These are phyloP conservation scores for Hemicordylus capensis DNA, from an alignment of 2,113 vertebrate species.

Conservation along the genomic window DNA sequence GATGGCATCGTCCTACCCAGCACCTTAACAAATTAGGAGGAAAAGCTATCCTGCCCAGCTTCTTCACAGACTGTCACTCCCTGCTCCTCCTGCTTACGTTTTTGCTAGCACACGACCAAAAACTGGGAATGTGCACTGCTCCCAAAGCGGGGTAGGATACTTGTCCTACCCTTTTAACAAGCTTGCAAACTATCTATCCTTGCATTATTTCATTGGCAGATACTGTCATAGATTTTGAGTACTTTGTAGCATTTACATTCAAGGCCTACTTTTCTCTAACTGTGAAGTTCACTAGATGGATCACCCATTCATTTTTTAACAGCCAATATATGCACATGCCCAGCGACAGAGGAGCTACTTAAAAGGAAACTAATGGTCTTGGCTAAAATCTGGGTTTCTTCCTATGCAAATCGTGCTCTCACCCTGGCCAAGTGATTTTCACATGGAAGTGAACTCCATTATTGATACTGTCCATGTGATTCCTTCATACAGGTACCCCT, in stretches of 20 bases:
- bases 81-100: too few species aligned
- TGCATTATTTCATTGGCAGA: neutral
- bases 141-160: too few species aligned
- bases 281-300: neutral
- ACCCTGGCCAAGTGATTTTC: neutral
- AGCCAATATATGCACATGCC: neutral
- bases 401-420: neutral
- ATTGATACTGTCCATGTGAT: neutral
- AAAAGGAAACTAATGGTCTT: conserved; percentile 32
- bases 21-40: too few species aligned
- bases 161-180: too few species aligned
- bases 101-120: too few species aligned
- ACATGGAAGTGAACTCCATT: neutral
- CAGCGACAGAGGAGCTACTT: neutral
- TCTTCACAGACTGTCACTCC: too few species aligned
- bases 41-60: too few species aligned
- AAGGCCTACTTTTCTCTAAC: neutral
- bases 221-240: neutral
- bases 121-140: too few species aligned
- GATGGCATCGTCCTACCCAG: too few species aligned
- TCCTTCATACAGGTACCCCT: neutral
- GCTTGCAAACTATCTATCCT: too few species aligned
- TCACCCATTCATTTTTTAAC: neutral
- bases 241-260: neutral
- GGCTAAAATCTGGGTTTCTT: neutral